Percentiles rank a stretch among this genome's conserved stretches.
Evolutionary conservation across 2,888 invertebrate genomes (phyloP).

Genomic region (Noctua fimbriata): DNA sequence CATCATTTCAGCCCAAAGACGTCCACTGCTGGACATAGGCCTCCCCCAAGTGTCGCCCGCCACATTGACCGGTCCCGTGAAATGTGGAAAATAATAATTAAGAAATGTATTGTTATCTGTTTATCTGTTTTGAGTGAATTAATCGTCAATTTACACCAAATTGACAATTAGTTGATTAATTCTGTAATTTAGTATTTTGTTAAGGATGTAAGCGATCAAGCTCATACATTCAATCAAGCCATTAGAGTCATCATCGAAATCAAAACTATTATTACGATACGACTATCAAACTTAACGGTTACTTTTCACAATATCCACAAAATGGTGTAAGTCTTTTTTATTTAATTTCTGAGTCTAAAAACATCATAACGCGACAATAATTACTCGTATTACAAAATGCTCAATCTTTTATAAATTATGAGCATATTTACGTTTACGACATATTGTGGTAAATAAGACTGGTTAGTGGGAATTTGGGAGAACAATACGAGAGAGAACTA

Average conservation of each 20-base stretch:
- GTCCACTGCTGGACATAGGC: too few relatives aligned
- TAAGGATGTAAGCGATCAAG: not conserved
- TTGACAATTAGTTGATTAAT: not conserved
- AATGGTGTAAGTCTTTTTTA: conserved; percentile 5
- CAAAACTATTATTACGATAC: not conserved
- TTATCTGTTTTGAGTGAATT: too few relatives aligned
- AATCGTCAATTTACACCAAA: not conserved
- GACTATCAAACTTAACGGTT: too few relatives aligned
- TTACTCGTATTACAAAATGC: conserved; percentile 45
- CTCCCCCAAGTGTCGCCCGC: too few relatives aligned
- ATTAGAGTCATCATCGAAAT: not conserved
- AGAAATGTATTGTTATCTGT: too few relatives aligned
- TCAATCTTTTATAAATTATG: conserved; percentile 57
- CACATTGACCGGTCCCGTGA: too few relatives aligned
- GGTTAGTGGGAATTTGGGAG: conserved; percentile 49
- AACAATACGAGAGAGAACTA: conserved; percentile 48
- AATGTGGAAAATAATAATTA: too few relatives aligned
- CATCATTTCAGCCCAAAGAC: too few relatives aligned
- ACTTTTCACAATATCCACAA: conserved; percentile 10
- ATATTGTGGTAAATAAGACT: conserved; percentile 18
- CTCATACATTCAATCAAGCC: not conserved
- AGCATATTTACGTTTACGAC: conserved; percentile 39
- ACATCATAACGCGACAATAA: conserved; percentile 55
- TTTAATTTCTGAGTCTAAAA: conserved; percentile 1
- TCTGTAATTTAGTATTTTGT: not conserved